Base-by-base conservation (phyloP, 2,888 invertebrate genomes). In the Deilephila elpenor region DNA sequence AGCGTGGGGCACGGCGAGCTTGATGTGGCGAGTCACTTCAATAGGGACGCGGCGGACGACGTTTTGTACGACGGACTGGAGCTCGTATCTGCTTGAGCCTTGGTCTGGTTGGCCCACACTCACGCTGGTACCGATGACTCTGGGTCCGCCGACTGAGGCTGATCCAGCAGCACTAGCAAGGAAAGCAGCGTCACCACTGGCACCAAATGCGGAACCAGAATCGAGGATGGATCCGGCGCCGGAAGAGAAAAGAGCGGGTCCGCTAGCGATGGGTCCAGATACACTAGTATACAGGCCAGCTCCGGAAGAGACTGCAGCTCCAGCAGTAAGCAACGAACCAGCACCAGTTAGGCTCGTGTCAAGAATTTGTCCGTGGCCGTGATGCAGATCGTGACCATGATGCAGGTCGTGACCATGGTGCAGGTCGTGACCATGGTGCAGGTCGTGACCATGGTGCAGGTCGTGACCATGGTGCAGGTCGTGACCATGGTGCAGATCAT, bases 1-100 rank as follows among this genome's bases (percentile, higher is more conserved):
- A 7, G 93, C 86, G 1, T 91, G 91, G 0, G 94, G 94, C 7
- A 94, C 93, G 7, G 87, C 84, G 0, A 94, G 85, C 76, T 93
- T 84, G 3, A 94, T 77, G 80, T 94, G 94, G 20, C 91, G 90
- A 53, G 88, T 89, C n/a, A 94, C 91, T 77, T 94, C 94, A n/a
- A 94, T 79, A 1, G 94, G 94, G 11, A 94, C 78, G 56, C 93
- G 93, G 56, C 94, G 91, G 72, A 94, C 75, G 2, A 94, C 87
- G 77, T 94, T 92, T 82, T 94, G 94, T 0, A 94, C 88, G 6
- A 94, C 94, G 1, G 93, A 91, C 73, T 93, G 91, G 19, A 94
- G 88, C 76, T 94, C 94, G 83, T 92, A 94, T 79, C 91, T 89
- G 5, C 92, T 83, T 6, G 88, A 83, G 19, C 81, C 75, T 1